phyloP scores from a whole-genome alignment of 2,797 vertebrate genomes.

The Cheirogaleus major region DNA sequence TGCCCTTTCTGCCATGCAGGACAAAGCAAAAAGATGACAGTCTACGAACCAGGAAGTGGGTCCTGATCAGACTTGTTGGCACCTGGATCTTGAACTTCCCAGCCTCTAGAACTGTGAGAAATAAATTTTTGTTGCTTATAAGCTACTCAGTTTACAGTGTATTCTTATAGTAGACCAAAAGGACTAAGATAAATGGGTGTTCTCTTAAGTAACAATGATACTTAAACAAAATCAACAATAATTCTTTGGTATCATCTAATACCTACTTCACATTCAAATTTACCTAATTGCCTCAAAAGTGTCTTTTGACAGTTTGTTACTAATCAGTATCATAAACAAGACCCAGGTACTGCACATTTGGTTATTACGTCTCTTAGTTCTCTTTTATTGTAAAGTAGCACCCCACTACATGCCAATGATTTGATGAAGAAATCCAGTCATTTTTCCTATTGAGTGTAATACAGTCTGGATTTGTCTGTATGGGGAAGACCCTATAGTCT shows the following conservation, averaged over 20 bases:
- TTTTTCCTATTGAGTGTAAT: neutral
- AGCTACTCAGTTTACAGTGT: neutral
- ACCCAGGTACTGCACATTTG: neutral
- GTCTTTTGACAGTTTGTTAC: neutral
- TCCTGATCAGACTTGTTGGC: neutral
- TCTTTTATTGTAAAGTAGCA: neutral
- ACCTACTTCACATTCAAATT: neutral
- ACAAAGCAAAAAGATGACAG: neutral
- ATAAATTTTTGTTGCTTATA: neutral
- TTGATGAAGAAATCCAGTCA: neutral
- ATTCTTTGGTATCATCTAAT: neutral
- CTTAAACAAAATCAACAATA: conserved; percentile 25
- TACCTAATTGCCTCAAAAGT: neutral
- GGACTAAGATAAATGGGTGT: neutral
- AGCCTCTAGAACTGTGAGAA: neutral
- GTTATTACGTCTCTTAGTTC: neutral
- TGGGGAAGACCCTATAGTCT: neutral
- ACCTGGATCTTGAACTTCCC: neutral
- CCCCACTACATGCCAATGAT: neutral
- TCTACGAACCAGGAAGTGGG: neutral
- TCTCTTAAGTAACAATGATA: conserved; percentile 4
- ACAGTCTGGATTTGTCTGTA: neutral
- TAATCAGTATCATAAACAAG: neutral
- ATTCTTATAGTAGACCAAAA: neutral
- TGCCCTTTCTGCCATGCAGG: neutral